Percentiles rank a stretch among this genome's conserved stretches.
These are phyloP conservation scores for Pilophorus perplexus DNA, from an alignment of 2,888 invertebrate species.

Conservation along the genomic window DNA sequence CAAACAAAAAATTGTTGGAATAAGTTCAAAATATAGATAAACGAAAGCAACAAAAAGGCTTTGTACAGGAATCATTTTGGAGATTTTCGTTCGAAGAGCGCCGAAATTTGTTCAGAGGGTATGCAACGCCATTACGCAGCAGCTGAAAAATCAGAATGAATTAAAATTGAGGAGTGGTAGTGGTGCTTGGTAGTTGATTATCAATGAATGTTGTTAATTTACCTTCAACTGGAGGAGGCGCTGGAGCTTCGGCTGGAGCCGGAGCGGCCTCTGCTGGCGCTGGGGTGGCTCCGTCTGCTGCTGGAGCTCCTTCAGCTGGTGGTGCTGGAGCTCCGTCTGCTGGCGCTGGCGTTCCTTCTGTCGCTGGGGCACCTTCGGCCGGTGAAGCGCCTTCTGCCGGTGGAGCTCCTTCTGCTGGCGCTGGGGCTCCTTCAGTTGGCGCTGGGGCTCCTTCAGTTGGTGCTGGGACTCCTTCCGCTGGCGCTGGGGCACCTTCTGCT, in stretches of 20 bases:
- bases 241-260: constrained; percentile 39
- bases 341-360: constrained; percentile 40
- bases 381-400: constrained; percentile 42
- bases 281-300: constrained; percentile 5
- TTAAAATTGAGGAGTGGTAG: not conserved
- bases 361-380: constrained; percentile 47
- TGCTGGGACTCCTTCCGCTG: constrained; percentile 47
- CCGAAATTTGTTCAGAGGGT: not conserved
- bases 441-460: constrained; percentile 17
- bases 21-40: too few species aligned
- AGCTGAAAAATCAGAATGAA: constrained; percentile 4
- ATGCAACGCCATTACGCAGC: constrained; percentile 21
- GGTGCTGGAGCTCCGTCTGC: constrained; percentile 29
- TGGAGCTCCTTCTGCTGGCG: constrained; percentile 24
- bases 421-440: constrained; percentile 26
- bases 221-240: constrained; percentile 45
- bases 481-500: constrained; percentile 22
- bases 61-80: constrained; percentile 29
- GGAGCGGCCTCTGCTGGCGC: constrained; percentile 30
- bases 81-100: not conserved
- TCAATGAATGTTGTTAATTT: not conserved
- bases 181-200: not conserved
- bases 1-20: too few species aligned
- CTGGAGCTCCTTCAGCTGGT: constrained; percentile 41
- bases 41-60: constrained; percentile 13